Base-by-base conservation (phyloP, 92 coral and sea anemone species). In the Virgularia gustaviana region DNA sequence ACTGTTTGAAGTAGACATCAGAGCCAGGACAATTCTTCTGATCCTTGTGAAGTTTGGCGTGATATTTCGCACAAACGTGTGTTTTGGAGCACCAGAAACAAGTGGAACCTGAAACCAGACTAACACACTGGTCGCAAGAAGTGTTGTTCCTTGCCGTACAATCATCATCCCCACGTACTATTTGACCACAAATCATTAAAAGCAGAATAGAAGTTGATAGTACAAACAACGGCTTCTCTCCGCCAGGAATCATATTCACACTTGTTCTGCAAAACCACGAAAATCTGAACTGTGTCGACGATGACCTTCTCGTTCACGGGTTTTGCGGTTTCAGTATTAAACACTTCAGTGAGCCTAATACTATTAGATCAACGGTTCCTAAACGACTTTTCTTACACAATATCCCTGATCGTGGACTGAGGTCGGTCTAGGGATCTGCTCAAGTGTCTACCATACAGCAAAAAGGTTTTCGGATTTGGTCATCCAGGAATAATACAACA, bases 41-140 rank as follows among this genome's bases (percentile, higher is more conserved):
- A 39, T 79, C 79, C 2, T 89, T 47, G 44, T 80, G 83, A 31
- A 87, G 79, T 89, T 89, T 87, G 57, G 88, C 86, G 1, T 89
- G 88, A 55, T 84, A 89, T 23, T 71, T 52, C 33, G 30, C 34
- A 33, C 99, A 94, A 28, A 42, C 55, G 2, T 59, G 3, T 0
- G 82, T 79, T 35, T 81, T 79, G 34, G 65, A 54, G 53, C 99
- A 94, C 88, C 88, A 94, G 73, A 84, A 89, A 59, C 99, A 94
- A 24, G 76, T 79, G 10, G 81, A 16, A 24, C 87, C 35, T 27
- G 75, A 79, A n/a, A n/a, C n/a, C n/a, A n/a, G n/a, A 1, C 32
- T 55, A 0, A 90, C 85, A 71, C 99, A 94, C 9, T 73, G 75
- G 29, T 85, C 85, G 28, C 99, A 94, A 18, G 94, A 84, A 8